These are phyloP conservation scores for Perca schrenkii DNA, from an alignment of 2,113 vertebrate genomes.

Conservation along the genomic window DNA sequence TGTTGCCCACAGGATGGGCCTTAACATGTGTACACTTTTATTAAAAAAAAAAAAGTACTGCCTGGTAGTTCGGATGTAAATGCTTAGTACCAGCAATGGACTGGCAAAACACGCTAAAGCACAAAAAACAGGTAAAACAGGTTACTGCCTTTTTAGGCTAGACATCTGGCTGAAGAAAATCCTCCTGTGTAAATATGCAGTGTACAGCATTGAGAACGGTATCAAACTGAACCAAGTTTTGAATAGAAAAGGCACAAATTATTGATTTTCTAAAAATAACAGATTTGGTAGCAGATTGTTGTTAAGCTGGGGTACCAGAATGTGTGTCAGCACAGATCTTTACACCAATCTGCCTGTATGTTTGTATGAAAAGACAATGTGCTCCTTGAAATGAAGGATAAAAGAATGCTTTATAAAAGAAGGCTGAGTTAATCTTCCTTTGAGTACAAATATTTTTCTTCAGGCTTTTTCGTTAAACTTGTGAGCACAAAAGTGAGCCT, in stretches of 20 bases:
- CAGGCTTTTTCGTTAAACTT: not conserved
- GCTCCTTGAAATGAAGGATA: conserved; percentile 5
- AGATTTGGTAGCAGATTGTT: conserved; percentile 40
- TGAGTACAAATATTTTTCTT: conserved; percentile 13
- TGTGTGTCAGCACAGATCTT: conserved; percentile 15
- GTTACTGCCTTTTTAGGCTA: conserved; percentile 2
- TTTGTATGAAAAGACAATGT: conserved; percentile 36
- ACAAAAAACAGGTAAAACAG: not conserved
- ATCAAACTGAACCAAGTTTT: conserved; percentile 2
- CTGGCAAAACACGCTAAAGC: not conserved
- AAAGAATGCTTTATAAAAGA: not conserved
- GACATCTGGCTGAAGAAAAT: conserved; percentile 19
- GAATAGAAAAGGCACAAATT: conserved; percentile 27
- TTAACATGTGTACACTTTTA: conserved; percentile 28
- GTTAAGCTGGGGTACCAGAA: conserved; percentile 5
- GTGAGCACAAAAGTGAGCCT: not conserved
- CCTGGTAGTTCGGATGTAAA: conserved; percentile 5
- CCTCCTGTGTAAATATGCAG: not conserved
- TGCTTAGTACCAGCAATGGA: conserved; percentile 4
- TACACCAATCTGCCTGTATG: conserved; percentile 16
- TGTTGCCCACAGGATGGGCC: conserved; percentile 45
- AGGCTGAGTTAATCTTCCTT: conserved; percentile 12
- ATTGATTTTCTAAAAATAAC: conserved; percentile 41
- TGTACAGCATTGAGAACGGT: not conserved
- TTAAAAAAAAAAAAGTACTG: conserved; percentile 8